Conservation (phyloP, 1,140 invertebrate species). For the Trissolcus basalis region DNA sequence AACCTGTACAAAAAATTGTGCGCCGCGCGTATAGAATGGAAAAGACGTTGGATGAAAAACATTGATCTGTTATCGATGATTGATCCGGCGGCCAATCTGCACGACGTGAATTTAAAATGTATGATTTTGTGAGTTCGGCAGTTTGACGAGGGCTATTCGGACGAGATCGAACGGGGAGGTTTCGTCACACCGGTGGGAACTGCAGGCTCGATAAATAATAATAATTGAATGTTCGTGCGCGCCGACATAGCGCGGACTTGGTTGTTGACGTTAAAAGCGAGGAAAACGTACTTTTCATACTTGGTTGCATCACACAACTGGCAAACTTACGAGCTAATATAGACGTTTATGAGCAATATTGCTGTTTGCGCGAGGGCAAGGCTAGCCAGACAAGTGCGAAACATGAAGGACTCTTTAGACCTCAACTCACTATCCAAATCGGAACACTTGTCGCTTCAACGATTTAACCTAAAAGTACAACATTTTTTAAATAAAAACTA, state of each 20-base stretch:
- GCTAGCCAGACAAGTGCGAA: slow-evolving; percentile 20
- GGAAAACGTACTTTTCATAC: slow-evolving; percentile 26
- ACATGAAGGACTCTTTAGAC: slow-evolving; percentile 14
- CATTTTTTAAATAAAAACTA: too few species aligned
- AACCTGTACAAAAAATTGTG: too few species aligned
- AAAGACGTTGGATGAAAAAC: too few species aligned
- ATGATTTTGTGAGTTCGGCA: not conserved
- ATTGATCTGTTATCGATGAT: too few species aligned
- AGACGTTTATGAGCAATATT: slow-evolving; percentile 19
- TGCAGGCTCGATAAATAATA: not conserved
- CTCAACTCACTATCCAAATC: too few species aligned
- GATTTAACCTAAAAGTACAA: too few species aligned
- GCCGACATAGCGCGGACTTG: slow-evolving; percentile 1
- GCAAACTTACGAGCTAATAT: slow-evolving; percentile 16
- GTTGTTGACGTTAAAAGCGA: slow-evolving; percentile 2
- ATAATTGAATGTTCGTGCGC: slow-evolving; percentile 11
- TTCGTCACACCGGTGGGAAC: slow-evolving; percentile 4
- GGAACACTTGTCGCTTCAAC: too few species aligned
- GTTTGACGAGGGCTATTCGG: not conserved
- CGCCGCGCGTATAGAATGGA: too few species aligned
- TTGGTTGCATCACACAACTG: slow-evolving; percentile 12
- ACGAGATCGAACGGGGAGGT: not conserved
- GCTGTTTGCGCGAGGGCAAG: slow-evolving; percentile 26
- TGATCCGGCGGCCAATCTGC: too few species aligned
- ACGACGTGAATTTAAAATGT: not conserved